A percentile compares a stretch with the other conserved stretches of the same genome.
Evolutionary conservation across 2,113 vertebrate genomes (phyloP).

Genomic region (Bombycilla garrulus): DNA sequence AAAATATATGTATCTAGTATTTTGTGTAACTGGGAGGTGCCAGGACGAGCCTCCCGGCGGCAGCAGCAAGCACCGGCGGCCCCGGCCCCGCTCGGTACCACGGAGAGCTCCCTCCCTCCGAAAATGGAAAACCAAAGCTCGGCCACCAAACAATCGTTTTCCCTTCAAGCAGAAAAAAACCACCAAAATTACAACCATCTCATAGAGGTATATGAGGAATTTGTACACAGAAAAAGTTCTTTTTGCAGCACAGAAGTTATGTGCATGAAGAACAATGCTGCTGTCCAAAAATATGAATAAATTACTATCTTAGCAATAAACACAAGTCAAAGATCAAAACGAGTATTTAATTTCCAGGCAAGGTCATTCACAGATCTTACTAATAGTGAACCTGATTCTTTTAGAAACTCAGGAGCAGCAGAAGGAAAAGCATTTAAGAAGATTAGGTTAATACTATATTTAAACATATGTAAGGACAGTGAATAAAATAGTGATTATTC

Average conservation of each 20-base stretch:
- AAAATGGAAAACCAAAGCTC: not conserved
- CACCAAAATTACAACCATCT: not conserved
- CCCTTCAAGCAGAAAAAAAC: not conserved
- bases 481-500: slow-evolving; percentile 55
- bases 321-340: not conserved
- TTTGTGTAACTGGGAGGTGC: no score
- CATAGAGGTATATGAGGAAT: not conserved
- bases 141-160: no score
- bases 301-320: not conserved
- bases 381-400: not conserved
- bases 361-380: slow-evolving; percentile 11
- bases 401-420: slow-evolving; percentile 7
- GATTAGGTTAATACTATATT: slow-evolving; percentile 59
- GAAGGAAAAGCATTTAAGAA: slow-evolving; percentile 50
- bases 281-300: not conserved
- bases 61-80: rapidly evolving
- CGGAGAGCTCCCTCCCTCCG: slow-evolving; percentile 24
- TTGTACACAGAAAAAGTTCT: not conserved
- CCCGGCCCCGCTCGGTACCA: not conserved
- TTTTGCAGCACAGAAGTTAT: not conserved
- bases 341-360: not conserved
- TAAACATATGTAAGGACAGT: slow-evolving; percentile 62
- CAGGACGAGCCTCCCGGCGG: not conserved
- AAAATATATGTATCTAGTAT: rapidly evolving
- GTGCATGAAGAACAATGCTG: not conserved